Conservation (phyloP, 2,113 vertebrate genomes). For the Chaetura pelagica region DNA sequence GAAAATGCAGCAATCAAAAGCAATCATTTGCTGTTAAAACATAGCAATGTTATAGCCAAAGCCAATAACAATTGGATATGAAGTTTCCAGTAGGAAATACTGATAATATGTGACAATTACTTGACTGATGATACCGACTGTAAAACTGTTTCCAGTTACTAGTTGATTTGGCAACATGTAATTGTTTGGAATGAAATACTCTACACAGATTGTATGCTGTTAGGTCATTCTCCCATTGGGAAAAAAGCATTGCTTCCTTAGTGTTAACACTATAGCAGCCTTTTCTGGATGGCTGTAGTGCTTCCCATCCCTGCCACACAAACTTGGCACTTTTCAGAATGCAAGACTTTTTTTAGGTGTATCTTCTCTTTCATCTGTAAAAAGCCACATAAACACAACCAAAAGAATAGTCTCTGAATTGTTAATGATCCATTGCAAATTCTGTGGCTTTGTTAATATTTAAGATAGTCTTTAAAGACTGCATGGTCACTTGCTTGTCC, state of each 20-base stretch:
- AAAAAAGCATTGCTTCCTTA: not conserved
- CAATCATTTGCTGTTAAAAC: not conserved
- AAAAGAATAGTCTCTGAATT: not conserved
- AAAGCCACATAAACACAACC: not conserved
- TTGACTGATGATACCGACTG: not conserved
- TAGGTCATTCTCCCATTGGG: not conserved
- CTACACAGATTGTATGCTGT: not conserved
- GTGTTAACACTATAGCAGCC: not conserved
- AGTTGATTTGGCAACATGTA: not conserved
- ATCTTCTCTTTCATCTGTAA: not conserved
- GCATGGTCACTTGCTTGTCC: accelerated
- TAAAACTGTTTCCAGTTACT: not conserved
- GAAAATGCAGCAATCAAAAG: not conserved
- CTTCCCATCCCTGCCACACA: not conserved
- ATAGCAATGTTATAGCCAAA: not conserved
- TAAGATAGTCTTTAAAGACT: not conserved
- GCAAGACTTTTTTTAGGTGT: not conserved
- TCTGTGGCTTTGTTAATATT: not conserved
- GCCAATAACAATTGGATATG: not conserved
- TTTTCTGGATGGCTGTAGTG: not conserved
- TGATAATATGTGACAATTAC: not conserved
- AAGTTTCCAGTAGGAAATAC: not conserved
- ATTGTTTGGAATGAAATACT: not conserved
- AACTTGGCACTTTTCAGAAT: not conserved
- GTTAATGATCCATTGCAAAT: not conserved